Percentiles rank a stretch among this genome's conserved stretches.
Conservation (phyloP, 1,140 invertebrate species). For the Drosophila bocqueti region DNA sequence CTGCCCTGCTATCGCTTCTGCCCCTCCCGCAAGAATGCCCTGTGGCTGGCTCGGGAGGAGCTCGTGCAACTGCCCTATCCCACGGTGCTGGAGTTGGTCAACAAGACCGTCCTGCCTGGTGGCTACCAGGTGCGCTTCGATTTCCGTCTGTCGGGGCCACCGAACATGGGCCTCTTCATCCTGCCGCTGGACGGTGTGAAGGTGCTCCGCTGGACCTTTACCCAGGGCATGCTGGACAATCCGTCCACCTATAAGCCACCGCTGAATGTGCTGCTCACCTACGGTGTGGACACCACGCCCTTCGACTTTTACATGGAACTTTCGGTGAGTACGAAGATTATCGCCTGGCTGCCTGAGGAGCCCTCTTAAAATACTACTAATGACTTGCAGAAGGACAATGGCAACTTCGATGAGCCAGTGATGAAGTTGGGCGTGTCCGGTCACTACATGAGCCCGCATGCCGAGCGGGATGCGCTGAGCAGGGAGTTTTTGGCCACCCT, state of each 20-base stretch:
- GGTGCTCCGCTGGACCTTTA: constrained; percentile 87
- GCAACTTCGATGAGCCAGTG: constrained; percentile 63
- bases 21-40: constrained; percentile 25
- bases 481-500: constrained; percentile 36
- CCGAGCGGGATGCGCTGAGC: constrained; percentile 29
- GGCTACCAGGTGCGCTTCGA: constrained; percentile 56
- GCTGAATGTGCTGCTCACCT: constrained; percentile 85
- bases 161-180: constrained; percentile 90
- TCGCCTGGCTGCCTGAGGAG: too few relatives aligned
- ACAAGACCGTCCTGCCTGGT: constrained; percentile 48
- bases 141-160: constrained; percentile 87
- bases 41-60: constrained; percentile 51
- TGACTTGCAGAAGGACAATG: constrained; percentile 85
- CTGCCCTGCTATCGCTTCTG: constrained; percentile 87
- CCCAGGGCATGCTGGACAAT: constrained; percentile 84
- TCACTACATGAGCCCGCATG: constrained; percentile 41
- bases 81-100: constrained; percentile 41
- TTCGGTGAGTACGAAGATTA: constrained; percentile 22
- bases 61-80: constrained; percentile 43
- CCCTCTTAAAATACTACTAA: too few relatives aligned
- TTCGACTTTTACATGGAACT: constrained; percentile 83
- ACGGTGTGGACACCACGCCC: constrained; percentile 63
- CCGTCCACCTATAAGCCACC: constrained; percentile 26
- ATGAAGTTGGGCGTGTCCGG: constrained; percentile 48
- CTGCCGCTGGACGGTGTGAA: constrained; percentile 87